Conservation (phyloP, 2,797 vertebrate genomes). For the Fistularia commersonii region DNA sequence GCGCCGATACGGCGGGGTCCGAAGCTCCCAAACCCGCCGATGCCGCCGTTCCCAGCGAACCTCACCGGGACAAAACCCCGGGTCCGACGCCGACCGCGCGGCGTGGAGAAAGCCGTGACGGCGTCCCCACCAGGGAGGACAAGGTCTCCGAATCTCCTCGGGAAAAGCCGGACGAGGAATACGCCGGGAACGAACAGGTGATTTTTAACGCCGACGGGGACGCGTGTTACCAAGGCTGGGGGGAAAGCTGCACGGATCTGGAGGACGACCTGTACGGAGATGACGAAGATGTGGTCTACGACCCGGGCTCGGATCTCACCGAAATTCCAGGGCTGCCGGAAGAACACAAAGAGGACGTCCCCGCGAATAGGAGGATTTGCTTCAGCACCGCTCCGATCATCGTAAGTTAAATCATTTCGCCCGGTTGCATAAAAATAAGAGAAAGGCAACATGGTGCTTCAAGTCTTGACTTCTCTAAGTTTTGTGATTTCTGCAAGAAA, state of each 20-base stretch:
- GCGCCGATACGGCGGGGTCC: slow-evolving; percentile 39
- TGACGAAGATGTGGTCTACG: slow-evolving; percentile 83
- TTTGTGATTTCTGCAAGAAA: no score
- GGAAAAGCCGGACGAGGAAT: slow-evolving; percentile 79
- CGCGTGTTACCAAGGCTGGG: slow-evolving; percentile 89
- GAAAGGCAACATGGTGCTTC: slow-evolving; percentile 31
- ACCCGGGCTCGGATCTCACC: slow-evolving; percentile 86
- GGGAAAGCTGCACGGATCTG: slow-evolving; percentile 88
- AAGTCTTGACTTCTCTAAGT: no score
- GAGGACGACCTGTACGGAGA: slow-evolving; percentile 92
- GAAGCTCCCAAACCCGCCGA: slow-evolving; percentile 41
- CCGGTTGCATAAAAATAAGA: slow-evolving; percentile 38
- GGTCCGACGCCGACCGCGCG: slow-evolving; percentile 25
- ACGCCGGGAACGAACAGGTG: slow-evolving; percentile 85
- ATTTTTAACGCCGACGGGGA: slow-evolving; percentile 83
- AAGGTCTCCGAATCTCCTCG: slow-evolving; percentile 38
- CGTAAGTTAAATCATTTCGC: slow-evolving; percentile 75
- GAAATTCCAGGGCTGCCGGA: slow-evolving; percentile 89
- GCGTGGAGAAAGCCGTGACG: slow-evolving; percentile 35
- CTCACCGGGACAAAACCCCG: slow-evolving; percentile 32
- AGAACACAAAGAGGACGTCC: slow-evolving; percentile 89
- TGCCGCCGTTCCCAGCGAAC: slow-evolving; percentile 34
- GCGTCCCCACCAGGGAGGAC: slow-evolving; percentile 37
- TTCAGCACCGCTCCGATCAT: slow-evolving; percentile 94
- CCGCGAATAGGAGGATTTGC: slow-evolving; percentile 87